Percentiles rank a stretch among this genome's conserved stretches.
Conservation (phyloP, 2,797 vertebrate genomes). For the Otolemur crassicaudatus region DNA sequence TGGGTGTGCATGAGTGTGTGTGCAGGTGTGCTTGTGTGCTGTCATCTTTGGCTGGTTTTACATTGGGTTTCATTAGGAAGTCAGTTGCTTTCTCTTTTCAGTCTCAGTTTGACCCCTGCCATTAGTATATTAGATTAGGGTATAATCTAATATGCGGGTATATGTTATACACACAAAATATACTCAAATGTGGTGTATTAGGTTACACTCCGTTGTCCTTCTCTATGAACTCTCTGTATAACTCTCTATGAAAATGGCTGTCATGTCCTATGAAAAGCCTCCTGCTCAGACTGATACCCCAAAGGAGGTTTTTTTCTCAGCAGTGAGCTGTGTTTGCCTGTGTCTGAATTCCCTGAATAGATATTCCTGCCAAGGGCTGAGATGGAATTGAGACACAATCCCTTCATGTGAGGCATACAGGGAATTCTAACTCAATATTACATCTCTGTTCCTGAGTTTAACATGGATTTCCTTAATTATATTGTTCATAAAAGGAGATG, state of each 20-base stretch:
- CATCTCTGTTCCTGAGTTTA: not conserved
- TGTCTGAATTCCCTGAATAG: not conserved
- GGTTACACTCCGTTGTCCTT: slow-evolving; percentile 48
- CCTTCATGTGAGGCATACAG: not conserved
- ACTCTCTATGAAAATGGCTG: slow-evolving; percentile 64
- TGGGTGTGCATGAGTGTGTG: not conserved
- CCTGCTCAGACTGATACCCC: not conserved
- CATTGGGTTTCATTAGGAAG: slow-evolving; percentile 53
- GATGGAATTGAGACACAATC: slow-evolving; percentile 16
- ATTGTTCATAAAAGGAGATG: not conserved
- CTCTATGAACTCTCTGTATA: slow-evolving; percentile 63
- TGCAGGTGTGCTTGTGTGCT: not conserved
- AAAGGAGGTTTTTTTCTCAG: slow-evolving; percentile 32
- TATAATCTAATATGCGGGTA: slow-evolving; percentile 74
- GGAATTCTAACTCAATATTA: not conserved
- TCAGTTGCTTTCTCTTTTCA: slow-evolving; percentile 60
- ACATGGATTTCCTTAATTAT: not conserved
- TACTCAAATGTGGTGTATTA: slow-evolving; percentile 61
- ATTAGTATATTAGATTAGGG: slow-evolving; percentile 72
- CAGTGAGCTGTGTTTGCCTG: not conserved
- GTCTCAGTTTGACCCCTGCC: slow-evolving; percentile 67
- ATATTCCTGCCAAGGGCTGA: not conserved
- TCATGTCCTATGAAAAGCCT: slow-evolving; percentile 58
- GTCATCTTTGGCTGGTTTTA: slow-evolving; percentile 17
- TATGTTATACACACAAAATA: slow-evolving; percentile 66